Percentiles rank a stretch among this genome's conserved stretches.
phyloP scores from a whole-genome alignment of 2,888 invertebrate species.

The Pterobdella sp. region DNA sequence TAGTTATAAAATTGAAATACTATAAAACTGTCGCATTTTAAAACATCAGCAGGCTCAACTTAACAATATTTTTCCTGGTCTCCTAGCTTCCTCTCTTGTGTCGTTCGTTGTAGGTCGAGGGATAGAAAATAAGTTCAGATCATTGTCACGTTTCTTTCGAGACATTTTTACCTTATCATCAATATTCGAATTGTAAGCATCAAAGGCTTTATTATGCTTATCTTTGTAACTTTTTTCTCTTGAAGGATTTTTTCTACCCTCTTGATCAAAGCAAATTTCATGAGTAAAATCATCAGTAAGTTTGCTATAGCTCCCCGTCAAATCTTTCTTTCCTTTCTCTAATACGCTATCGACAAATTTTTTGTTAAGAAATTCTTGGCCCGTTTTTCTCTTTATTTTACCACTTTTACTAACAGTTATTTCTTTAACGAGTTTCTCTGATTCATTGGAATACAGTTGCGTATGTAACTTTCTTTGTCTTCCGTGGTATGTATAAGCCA shows the following conservation, averaged over 20 bases:
- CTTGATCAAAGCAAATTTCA: not conserved
- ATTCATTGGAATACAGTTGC: not conserved
- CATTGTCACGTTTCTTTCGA: not conserved
- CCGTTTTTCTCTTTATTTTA: not conserved
- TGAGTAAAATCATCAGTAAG: not conserved
- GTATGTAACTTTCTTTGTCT: not conserved
- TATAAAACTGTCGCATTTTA: too few relatives aligned
- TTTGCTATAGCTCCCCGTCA: not conserved
- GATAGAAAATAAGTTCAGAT: conserved; percentile 1
- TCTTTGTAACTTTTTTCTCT: too few relatives aligned
- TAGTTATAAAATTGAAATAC: too few relatives aligned
- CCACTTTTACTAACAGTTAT: conserved; percentile 6
- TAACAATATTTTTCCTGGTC: too few relatives aligned
- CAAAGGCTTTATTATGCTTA: too few relatives aligned
- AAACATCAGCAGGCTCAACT: too few relatives aligned
- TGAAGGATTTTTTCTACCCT: too few relatives aligned
- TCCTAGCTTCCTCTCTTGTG: too few relatives aligned
- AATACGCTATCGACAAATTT: not conserved
- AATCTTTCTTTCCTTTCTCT: not conserved
- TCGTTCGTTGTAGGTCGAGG: too few relatives aligned
- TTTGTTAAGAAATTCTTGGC: not conserved
- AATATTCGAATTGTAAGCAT: not conserved
- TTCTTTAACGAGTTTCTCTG: not conserved
- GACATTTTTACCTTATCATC: not conserved
- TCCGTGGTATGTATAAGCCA: conserved; percentile 7